Evolutionary conservation across 1,140 invertebrate genomes (phyloP), one percentile per base, ranked within the genome.

Genomic region (Lutraria rhynchaena): DNA sequence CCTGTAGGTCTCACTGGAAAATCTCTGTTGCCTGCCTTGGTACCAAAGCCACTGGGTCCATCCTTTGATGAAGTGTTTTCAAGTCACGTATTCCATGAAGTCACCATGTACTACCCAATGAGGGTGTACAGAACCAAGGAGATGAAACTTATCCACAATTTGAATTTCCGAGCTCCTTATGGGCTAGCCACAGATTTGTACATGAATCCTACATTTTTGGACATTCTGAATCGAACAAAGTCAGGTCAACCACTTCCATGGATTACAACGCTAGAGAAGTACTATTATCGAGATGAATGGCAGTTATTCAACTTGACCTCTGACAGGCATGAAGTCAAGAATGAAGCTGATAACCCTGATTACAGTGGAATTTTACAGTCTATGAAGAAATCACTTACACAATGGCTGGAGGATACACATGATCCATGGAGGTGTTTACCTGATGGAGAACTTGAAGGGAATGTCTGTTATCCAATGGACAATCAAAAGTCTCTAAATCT

Each of bases 81-180:
- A 27, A 98, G 97, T 89, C 96, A 98, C 87, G 96, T 94, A 83
- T 95, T 96, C 88, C 97, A 98, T 90, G 97, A 98, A 94, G 92
- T 97, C 9, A 97, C 96, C 0, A 98, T 98, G 97, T 96, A 96
- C 91, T 98, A 97, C 93, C 96, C 97, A 27, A 97, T 98, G 96
- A 94, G 97, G 86, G 95, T 95, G 41, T 93, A 97, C 57, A 93
- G 96, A 87, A 97, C 95, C n/a, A 94, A 95, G 60, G 91, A 94
- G 46, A 96, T 95, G 89, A 98, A 97, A 92, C 94, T 98, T 0
- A 96, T 98, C 65, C 96, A 98, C 83, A 98, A 98, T 93, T 92
- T 98, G 44, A 96, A 97, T 93, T 96, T 95, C 91, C 35, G 77
- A 15, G 95, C 95, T 92, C 95, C 96, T 33, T 98, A 97, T 91